Conservation (phyloP, 2,113 vertebrate species). For the Nothocercus nigrocapillus region DNA sequence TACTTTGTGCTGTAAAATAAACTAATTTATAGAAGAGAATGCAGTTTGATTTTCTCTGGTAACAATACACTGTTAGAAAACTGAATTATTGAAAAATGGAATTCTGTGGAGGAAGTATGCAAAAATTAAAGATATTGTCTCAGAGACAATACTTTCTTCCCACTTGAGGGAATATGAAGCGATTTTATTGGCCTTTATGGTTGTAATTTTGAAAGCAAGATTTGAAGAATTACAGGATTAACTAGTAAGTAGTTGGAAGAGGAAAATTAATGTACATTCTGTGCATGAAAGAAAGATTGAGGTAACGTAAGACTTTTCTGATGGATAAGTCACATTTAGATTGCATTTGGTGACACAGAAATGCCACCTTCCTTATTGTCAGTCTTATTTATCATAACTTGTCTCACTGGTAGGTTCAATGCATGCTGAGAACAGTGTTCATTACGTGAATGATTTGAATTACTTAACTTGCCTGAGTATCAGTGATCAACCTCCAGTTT, state of each 20-base stretch:
- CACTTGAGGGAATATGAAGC: background rate
- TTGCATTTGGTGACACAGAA: background rate
- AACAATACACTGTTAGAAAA: background rate
- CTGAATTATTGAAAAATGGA: background rate
- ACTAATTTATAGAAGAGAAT: background rate
- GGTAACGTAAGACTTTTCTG: background rate
- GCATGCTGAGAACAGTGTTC: background rate
- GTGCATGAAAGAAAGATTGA: background rate
- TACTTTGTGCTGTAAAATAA: background rate
- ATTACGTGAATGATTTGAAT: background rate
- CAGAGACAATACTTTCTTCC: background rate
- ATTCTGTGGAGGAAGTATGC: background rate
- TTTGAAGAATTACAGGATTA: background rate
- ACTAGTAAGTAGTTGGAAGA: background rate
- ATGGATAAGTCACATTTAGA: background rate
- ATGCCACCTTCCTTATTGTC: background rate
- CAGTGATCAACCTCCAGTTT: background rate
- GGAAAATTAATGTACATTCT: background rate
- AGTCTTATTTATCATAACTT: background rate
- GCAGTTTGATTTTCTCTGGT: background rate
- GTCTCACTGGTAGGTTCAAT: background rate
- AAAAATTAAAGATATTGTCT: background rate
- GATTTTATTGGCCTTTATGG: background rate
- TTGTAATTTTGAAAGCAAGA: background rate
- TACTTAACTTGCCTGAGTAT: background rate